These are phyloP conservation scores for Ancistrus triradiatus DNA, from an alignment of 2,113 vertebrate species.

Conservation along the genomic window DNA sequence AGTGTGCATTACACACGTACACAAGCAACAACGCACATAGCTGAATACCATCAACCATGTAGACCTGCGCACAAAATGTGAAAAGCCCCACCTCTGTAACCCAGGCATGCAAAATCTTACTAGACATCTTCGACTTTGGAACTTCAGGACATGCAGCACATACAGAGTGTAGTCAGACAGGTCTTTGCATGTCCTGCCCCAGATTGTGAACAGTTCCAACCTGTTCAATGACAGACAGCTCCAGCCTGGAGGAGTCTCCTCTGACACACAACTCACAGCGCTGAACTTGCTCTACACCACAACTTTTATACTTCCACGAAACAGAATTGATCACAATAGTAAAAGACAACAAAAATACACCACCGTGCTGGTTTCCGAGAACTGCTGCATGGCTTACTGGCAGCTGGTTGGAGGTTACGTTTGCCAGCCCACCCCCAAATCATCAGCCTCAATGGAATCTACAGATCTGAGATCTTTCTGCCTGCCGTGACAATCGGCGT, in stretches of 20 bases:
- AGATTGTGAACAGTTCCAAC: slow-evolving; percentile 58
- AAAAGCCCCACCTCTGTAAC: too few species aligned
- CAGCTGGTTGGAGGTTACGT: slow-evolving; percentile 49
- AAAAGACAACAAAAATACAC: slow-evolving; percentile 40
- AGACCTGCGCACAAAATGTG: not conserved
- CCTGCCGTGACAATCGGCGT: slow-evolving; percentile 23
- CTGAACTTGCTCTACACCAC: slow-evolving; percentile 28
- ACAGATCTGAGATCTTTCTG: slow-evolving; percentile 25
- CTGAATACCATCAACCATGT: too few species aligned
- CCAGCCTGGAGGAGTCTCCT: slow-evolving; percentile 15
- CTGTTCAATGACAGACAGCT: slow-evolving; percentile 54
- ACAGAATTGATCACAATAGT: too few species aligned
- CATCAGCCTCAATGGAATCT: slow-evolving; percentile 8
- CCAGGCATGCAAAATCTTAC: not conserved
- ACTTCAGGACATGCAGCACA: slow-evolving; percentile 1
- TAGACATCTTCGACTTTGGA: slow-evolving; percentile 10
- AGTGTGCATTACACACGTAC: too few species aligned
- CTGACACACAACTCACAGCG: not conserved
- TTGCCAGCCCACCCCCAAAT: slow-evolving; percentile 7
- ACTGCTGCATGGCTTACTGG: slow-evolving; percentile 36
- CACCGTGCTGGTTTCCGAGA: slow-evolving; percentile 37
- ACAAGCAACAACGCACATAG: too few species aligned
- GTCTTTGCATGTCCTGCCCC: slow-evolving; percentile 64
- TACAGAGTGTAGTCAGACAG: slow-evolving; percentile 48
- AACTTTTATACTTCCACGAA: too few species aligned